Conservation (phyloP, 2,113 vertebrate species). For the Ranitomeya imitator region DNA sequence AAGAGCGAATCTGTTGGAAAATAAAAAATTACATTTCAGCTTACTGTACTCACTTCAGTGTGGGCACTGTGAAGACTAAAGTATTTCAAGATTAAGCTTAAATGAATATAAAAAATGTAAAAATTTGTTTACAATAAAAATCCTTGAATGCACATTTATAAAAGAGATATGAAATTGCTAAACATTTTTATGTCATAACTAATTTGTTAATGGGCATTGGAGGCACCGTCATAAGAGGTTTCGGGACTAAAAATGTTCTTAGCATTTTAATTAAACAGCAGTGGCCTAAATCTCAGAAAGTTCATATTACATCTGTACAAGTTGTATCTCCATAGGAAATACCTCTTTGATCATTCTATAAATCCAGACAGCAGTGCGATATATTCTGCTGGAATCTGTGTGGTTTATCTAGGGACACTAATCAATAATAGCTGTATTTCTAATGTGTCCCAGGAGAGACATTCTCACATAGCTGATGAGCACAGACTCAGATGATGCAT, state of each 20-base stretch:
- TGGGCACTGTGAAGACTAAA: too few relatives aligned
- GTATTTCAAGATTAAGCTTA: too few relatives aligned
- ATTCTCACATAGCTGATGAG: slow-evolving; percentile 9
- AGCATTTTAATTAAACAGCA: slow-evolving; percentile 1
- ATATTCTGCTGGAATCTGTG: background rate
- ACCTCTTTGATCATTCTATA: slow-evolving; percentile 20
- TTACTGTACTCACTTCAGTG: too few relatives aligned
- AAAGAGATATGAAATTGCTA: background rate
- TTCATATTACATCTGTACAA: background rate
- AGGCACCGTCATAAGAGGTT: background rate
- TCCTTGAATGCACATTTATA: background rate
- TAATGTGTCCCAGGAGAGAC: slow-evolving; percentile 27
- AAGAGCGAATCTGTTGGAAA: too few relatives aligned
- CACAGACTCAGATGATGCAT: slow-evolving; percentile 4
- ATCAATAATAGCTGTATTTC: slow-evolving; percentile 25
- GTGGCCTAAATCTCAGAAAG: background rate
- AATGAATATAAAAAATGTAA: too few relatives aligned
- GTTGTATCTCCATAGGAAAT: slow-evolving; percentile 9
- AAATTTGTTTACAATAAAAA: too few relatives aligned
- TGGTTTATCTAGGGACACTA: slow-evolving; percentile 22
- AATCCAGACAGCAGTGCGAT: slow-evolving; percentile 4
- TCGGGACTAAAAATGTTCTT: background rate
- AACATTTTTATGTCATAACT: background rate
- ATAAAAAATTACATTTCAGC: too few relatives aligned
- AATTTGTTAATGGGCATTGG: background rate